Conservation (phyloP, 2,113 vertebrate species). For the Cryptotis parvus region DNA sequence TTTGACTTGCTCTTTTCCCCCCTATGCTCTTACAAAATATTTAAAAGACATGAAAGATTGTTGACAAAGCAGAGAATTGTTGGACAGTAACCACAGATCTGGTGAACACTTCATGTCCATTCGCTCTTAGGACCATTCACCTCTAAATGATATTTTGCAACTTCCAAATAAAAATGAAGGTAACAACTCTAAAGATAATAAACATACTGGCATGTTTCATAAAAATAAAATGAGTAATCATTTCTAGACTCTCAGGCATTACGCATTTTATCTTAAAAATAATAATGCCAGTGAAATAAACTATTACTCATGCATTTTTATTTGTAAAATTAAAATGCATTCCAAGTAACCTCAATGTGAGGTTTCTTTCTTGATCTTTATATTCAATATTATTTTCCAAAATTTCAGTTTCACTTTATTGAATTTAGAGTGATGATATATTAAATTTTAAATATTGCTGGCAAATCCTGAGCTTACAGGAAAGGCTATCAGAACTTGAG, state of each 20-base stretch:
- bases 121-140: background rate
- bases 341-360: background rate
- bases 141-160: background rate
- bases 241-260: background rate
- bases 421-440: background rate
- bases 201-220: background rate
- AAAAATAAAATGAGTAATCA: background rate
- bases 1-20: background rate
- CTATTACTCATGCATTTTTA: background rate
- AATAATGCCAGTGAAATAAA: background rate
- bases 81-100: background rate
- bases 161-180: background rate
- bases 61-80: background rate
- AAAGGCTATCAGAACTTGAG: conserved; percentile 58
- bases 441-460: conserved; percentile 32
- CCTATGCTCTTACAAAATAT: background rate
- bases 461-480: conserved; percentile 40
- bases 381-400: background rate
- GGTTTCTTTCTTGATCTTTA: background rate
- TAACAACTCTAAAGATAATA: background rate
- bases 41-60: background rate
- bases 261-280: background rate
- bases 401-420: background rate
- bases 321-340: conserved; percentile 25
- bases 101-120: background rate